phyloP scores from a whole-genome alignment of 2,888 invertebrate species.

The Cepaea hortensis region DNA sequence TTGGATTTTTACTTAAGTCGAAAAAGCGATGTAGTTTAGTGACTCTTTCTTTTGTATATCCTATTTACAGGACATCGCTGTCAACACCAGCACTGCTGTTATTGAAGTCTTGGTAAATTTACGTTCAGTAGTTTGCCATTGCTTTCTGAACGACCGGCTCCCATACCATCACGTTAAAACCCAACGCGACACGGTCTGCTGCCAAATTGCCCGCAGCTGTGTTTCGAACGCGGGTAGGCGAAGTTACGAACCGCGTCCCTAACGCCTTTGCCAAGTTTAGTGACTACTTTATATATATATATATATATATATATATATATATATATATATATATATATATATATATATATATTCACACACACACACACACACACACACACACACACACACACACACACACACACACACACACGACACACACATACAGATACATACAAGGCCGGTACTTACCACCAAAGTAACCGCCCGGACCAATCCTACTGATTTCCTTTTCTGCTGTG shows the following conservation, averaged over 20 bases:
- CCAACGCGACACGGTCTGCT: too few relatives aligned
- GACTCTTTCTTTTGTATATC: not conserved
- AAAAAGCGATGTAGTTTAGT: not conserved
- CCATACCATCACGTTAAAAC: too few relatives aligned
- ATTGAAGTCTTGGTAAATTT: too few relatives aligned
- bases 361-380: not conserved
- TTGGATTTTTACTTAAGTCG: too few relatives aligned
- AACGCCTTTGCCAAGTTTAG: too few relatives aligned
- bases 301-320: not conserved
- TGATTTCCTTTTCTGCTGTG: constrained; percentile 76
- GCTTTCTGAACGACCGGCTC: too few relatives aligned
- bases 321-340: not conserved
- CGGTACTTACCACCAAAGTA: constrained; percentile 86
- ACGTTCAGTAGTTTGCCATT: too few relatives aligned
- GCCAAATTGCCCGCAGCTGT: too few relatives aligned
- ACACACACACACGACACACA: not conserved
- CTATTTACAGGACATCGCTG: too few relatives aligned
- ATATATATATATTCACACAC: not conserved
- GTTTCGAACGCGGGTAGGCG: too few relatives aligned
- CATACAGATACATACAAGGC: not conserved
- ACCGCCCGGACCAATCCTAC: constrained; percentile 82
- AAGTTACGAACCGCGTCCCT: too few relatives aligned
- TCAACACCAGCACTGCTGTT: too few relatives aligned
- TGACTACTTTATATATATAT: not conserved
- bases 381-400: not conserved